These are phyloP conservation scores for Diplodus sargus DNA, from an alignment of 2,797 vertebrate species.

Conservation along the genomic window DNA sequence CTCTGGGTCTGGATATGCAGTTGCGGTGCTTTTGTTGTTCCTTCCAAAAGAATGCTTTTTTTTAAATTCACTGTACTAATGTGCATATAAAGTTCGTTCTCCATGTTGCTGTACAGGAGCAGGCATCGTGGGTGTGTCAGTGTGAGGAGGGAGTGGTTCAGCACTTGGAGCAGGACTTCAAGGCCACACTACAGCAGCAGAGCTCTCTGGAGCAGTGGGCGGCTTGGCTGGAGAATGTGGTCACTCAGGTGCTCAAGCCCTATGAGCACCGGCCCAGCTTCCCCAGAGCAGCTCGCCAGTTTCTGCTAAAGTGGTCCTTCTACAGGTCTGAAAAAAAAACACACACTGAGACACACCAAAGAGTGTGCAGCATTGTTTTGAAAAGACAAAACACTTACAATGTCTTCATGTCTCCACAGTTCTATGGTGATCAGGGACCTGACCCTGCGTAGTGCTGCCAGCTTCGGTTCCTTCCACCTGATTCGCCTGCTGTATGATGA, in stretches of 20 bases:
- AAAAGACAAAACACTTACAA: neutral
- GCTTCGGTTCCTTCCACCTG: conserved; percentile 98
- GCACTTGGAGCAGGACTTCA: conserved; percentile 98
- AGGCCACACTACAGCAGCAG: conserved; percentile 96
- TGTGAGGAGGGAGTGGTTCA: conserved; percentile 97
- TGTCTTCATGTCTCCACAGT: conserved; percentile 75
- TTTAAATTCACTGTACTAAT: neutral
- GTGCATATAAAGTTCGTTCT: neutral
- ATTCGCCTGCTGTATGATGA: conserved; percentile 98
- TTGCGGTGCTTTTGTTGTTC: neutral
- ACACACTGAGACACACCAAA: neutral
- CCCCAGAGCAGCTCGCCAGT: conserved; percentile 95
- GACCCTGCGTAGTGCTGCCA: conserved; percentile 97
- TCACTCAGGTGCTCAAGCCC: conserved; percentile 95
- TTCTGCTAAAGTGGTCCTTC: conserved; percentile 98
- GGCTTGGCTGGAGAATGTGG: conserved; percentile 94
- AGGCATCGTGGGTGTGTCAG: conserved; percentile 99
- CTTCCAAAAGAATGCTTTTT: neutral
- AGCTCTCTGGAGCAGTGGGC: conserved; percentile 99
- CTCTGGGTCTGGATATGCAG: neutral
- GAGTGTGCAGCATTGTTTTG: neutral
- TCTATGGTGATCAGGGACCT: conserved; percentile 99
- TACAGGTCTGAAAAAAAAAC: conserved; percentile 87
- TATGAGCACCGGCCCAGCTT: conserved; percentile 93
- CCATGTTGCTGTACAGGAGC: conserved; percentile 85